These are phyloP conservation scores for Helobdella robusta DNA, from an alignment of 2,888 invertebrate genomes.

Conservation along the genomic window DNA sequence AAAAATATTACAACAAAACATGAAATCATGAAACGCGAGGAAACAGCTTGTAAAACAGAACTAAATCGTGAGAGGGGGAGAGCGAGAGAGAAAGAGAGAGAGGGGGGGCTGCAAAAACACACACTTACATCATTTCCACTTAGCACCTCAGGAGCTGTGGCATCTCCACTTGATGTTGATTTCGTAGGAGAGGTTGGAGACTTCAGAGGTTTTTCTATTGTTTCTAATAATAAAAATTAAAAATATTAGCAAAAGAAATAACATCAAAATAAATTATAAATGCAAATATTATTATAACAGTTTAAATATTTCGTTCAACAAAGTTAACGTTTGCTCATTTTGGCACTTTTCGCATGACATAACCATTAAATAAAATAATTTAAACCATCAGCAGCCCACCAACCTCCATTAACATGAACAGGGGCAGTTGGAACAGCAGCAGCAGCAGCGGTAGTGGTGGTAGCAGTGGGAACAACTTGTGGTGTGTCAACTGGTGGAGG, in stretches of 20 bases:
- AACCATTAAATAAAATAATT: no score
- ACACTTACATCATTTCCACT: constrained; percentile 29
- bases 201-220: no score
- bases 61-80: background rate
- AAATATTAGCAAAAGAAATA: background rate
- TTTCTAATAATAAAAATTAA: constrained; percentile 18
- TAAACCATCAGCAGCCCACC: no score
- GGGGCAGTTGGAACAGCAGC: no score
- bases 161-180: constrained; percentile 36
- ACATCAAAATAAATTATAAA: background rate
- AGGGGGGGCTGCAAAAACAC: no score
- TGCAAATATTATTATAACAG: constrained; percentile 3
- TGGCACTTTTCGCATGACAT: no score
- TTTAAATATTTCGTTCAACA: background rate
- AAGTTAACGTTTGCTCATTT: background rate
- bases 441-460: constrained; percentile 9
- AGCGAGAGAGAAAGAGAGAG: no score
- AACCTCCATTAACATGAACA: no score
- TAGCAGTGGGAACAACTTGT: no score
- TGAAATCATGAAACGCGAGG: background rate
- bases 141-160: constrained; percentile 39
- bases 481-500: background rate
- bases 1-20: background rate
- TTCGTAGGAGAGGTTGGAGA: constrained; percentile 34
- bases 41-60: background rate